These are phyloP conservation scores for Psittacula echo DNA, from an alignment of 2,797 vertebrate genomes.

Conservation along the genomic window DNA sequence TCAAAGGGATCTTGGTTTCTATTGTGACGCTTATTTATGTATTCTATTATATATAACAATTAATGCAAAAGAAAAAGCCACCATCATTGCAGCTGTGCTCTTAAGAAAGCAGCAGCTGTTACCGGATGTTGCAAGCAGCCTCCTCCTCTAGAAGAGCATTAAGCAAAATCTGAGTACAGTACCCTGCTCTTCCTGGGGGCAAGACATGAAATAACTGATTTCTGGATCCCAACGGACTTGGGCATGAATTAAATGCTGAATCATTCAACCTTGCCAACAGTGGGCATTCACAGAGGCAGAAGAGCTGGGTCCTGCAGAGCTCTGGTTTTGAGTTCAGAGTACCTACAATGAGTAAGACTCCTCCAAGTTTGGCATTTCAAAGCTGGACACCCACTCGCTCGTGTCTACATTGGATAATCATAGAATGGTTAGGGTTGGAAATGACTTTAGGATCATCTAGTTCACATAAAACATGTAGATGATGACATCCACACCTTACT, in stretches of 20 bases:
- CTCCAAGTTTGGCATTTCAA: not conserved
- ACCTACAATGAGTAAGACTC: not conserved
- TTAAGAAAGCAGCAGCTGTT: not conserved
- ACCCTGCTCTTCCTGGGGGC: not conserved
- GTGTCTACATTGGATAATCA: not conserved
- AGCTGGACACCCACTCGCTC: not conserved
- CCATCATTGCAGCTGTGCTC: not conserved
- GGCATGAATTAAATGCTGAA: not conserved
- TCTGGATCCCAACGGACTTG: not conserved
- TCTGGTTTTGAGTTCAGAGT: not conserved
- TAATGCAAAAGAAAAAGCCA: not conserved
- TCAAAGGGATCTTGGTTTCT: constrained; percentile 45
- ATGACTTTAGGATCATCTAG: not conserved
- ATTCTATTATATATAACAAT: constrained; percentile 19
- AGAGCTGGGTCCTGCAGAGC: not conserved
- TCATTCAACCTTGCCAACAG: not conserved
- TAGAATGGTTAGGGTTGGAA: not conserved
- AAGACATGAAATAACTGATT: not conserved
- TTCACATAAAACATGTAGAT: not conserved
- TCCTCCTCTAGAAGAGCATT: not conserved
- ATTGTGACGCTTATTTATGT: not conserved
- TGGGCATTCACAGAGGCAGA: not conserved
- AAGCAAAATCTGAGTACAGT: not conserved
- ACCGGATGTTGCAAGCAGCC: not conserved
- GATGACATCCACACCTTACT: not conserved